Evolutionary conservation across 2,888 invertebrate species (phyloP), one percentile per base, ranked within the genome.

Genomic region (Sinohyriopsis cumingii): DNA sequence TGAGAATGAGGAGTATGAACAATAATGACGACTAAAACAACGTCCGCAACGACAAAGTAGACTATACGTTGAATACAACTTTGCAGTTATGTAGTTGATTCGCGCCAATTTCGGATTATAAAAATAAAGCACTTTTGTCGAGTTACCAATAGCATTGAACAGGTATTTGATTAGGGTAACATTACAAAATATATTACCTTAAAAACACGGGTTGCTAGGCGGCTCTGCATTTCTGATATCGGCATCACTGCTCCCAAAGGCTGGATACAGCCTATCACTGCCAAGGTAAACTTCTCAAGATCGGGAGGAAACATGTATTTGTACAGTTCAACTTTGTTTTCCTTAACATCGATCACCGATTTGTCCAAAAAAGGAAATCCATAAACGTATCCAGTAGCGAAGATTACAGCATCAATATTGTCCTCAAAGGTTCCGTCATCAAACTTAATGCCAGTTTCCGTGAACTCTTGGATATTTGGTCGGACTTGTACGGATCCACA

Each of bases 161-260:
- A 25, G 25, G 25, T 3, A 25, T 25, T 25, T 5, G 25, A 25
- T 25, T 25, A 25, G 3, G 3, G 25, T 25, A 25, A 25, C 25
- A 25, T 25, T 3, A 25, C 25, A 25, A 25, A 25, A 25, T 25
- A 25, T 25, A 25, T 25, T 25, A 82, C 88, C 82, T 87, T 86
- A 62, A 90, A 86, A 7, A 91, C 84, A 53, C 82, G 77, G 0
- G 85, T 86, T 63, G 90, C 91, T 75, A 91, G 85, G 4, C 91
- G 83, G 55, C 89, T 86, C 78, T 91, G 91, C 81, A 91, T 80
- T 78, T 91, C 91, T 12, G 90, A 86, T 2, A 91, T 87, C 0
- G 91, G 91, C 84, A 90, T 89, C 22, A 91, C 83, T 4, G 91
- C 89, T 4, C 91, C 91, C 18, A 88, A 77, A 0, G 91, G 91